These are phyloP conservation scores for Drosophila leonis DNA, from an alignment of 2,888 invertebrate genomes.

Conservation along the genomic window DNA sequence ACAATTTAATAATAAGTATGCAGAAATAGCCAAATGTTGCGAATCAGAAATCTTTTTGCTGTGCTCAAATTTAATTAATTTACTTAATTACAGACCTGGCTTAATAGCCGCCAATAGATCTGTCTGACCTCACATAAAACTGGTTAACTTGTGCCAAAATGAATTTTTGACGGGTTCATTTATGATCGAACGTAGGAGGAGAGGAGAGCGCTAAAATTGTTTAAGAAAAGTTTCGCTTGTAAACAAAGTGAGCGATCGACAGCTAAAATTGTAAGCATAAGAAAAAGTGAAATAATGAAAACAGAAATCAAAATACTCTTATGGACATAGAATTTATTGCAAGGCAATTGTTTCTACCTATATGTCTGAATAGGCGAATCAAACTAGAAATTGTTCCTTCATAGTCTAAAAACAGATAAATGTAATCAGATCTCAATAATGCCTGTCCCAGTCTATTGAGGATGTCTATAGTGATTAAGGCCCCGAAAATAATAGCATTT, in stretches of 20 bases:
- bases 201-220: not conserved
- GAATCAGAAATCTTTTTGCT: conserved; percentile 16
- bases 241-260: conserved; percentile 35
- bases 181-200: not conserved
- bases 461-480: no score
- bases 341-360: not conserved
- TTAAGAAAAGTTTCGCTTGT: conserved; percentile 9
- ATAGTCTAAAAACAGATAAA: not conserved
- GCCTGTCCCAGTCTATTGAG: no score
- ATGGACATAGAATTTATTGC: not conserved
- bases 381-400: not conserved
- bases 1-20: conserved; percentile 22
- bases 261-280: conserved; percentile 5
- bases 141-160: conserved; percentile 73
- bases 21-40: conserved; percentile 34
- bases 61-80: conserved; percentile 69
- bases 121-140: conserved; percentile 48
- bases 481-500: no score
- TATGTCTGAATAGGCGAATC: not conserved
- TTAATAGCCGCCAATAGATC: conserved; percentile 7
- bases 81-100: conserved; percentile 67
- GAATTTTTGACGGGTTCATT: conserved; percentile 32
- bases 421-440: no score
- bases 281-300: not conserved
- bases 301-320: not conserved